Evolutionary conservation across 2,888 invertebrate species (phyloP).

Genomic region (Oeneis ivallda): DNA sequence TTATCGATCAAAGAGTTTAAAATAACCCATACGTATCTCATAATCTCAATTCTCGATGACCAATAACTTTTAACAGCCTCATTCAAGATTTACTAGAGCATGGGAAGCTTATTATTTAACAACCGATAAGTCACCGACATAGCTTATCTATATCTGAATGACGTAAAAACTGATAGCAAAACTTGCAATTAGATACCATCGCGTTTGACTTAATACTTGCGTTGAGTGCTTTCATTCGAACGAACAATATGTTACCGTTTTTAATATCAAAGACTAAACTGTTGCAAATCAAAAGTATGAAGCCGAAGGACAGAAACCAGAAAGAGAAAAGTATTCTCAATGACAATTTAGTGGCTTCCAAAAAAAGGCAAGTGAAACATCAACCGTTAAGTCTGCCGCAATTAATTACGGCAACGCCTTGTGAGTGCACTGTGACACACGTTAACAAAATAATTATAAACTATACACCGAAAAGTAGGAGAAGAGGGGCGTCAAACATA

Average conservation of each 20-base stretch:
- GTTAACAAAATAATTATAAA: conserved; percentile 64
- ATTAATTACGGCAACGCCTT: conserved; percentile 49
- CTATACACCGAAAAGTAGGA: conserved; percentile 62
- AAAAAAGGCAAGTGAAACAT: conserved; percentile 50
- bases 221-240: neutral
- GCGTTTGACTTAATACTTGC: conserved; percentile 25
- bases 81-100: conserved; percentile 54
- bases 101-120: conserved; percentile 42
- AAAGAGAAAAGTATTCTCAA: conserved; percentile 50
- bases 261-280: conserved; percentile 69
- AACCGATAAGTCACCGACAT: conserved; percentile 42
- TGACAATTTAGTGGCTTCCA: conserved; percentile 55
- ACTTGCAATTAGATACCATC: conserved; percentile 37
- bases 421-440: conserved; percentile 68
- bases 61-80: conserved; percentile 37
- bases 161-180: conserved; percentile 36
- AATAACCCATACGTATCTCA: neutral
- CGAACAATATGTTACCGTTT: conserved; percentile 62
- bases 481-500: conserved; percentile 62
- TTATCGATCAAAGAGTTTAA: neutral
- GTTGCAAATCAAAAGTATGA: conserved; percentile 57
- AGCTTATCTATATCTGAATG: conserved; percentile 46
- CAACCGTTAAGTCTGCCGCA: conserved; percentile 46
- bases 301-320: conserved; percentile 48
- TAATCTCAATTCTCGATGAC: conserved; percentile 12